These are phyloP conservation scores for Mugil cephalus DNA, from an alignment of 2,113 vertebrate genomes.

Conservation along the genomic window DNA sequence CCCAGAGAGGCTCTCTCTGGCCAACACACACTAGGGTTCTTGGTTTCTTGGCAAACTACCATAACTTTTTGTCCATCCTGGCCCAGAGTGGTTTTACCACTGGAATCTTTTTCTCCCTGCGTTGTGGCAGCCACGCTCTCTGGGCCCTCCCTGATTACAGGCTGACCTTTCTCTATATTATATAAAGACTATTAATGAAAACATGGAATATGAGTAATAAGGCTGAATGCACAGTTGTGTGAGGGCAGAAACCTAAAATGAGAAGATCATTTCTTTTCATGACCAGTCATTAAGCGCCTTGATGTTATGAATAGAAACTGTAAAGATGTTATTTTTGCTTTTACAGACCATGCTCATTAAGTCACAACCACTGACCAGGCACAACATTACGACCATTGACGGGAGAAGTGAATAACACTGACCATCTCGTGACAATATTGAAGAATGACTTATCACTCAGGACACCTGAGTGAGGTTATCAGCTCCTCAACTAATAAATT, in stretches of 20 bases:
- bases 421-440: neutral
- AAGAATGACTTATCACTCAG: neutral
- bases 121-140: neutral
- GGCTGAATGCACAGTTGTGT: too few species aligned
- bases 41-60: too few species aligned
- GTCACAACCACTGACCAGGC: too few species aligned
- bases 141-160: neutral
- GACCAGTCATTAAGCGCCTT: too few species aligned
- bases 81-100: neutral
- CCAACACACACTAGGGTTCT: conserved; percentile 34
- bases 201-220: neutral
- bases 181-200: neutral
- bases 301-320: too few species aligned
- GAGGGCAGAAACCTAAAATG: too few species aligned
- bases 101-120: neutral
- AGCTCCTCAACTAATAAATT: neutral
- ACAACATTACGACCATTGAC: too few species aligned
- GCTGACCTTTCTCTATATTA: neutral
- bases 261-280: too few species aligned
- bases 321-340: too few species aligned
- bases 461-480: neutral
- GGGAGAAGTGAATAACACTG: too few species aligned
- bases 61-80: neutral
- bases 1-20: neutral
- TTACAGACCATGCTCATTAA: too few species aligned